Evolutionary conservation across 2,888 invertebrate genomes (phyloP).

Genomic region (Serrognathus titanus): DNA sequence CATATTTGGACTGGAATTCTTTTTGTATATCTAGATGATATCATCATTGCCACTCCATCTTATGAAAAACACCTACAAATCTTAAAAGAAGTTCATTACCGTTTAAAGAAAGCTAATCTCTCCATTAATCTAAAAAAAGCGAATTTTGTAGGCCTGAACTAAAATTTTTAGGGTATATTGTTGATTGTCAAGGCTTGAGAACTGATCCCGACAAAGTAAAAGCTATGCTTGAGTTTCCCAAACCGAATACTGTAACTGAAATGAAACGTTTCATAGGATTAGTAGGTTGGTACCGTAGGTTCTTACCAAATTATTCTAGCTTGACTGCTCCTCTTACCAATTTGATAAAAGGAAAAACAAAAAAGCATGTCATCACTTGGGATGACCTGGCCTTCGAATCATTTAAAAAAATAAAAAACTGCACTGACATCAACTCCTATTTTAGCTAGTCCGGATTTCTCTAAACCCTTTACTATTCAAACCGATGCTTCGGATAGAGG

Average conservation of each 20-base stretch:
- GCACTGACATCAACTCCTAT: constrained; percentile 26
- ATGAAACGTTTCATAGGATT: constrained; percentile 32
- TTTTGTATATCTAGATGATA: too few relatives aligned
- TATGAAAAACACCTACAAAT: too few relatives aligned
- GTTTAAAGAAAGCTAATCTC: constrained; percentile 23
- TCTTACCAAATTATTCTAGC: constrained; percentile 29
- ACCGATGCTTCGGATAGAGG: constrained; percentile 28
- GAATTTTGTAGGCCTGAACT: constrained; percentile 26
- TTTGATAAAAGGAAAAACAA: constrained; percentile 24
- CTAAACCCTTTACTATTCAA: constrained; percentile 27
- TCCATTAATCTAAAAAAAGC: constrained; percentile 29
- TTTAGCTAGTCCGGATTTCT: constrained; percentile 28
- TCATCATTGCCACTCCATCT: too few relatives aligned
- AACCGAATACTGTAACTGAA: constrained; percentile 27
- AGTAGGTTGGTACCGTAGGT: constrained; percentile 31
- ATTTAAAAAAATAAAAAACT: constrained; percentile 26
- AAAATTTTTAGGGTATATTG: constrained; percentile 30
- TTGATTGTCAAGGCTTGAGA: constrained; percentile 25
- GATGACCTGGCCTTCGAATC: constrained; percentile 23
- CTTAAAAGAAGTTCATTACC: too few relatives aligned
- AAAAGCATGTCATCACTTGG: constrained; percentile 24
- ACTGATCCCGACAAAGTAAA: constrained; percentile 32
- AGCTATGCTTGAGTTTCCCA: constrained; percentile 29
- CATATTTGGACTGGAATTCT: too few relatives aligned
- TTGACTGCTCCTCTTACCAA: constrained; percentile 27